Base-by-base conservation (phyloP, 2,888 invertebrate genomes). In the Lingula anatina region DNA sequence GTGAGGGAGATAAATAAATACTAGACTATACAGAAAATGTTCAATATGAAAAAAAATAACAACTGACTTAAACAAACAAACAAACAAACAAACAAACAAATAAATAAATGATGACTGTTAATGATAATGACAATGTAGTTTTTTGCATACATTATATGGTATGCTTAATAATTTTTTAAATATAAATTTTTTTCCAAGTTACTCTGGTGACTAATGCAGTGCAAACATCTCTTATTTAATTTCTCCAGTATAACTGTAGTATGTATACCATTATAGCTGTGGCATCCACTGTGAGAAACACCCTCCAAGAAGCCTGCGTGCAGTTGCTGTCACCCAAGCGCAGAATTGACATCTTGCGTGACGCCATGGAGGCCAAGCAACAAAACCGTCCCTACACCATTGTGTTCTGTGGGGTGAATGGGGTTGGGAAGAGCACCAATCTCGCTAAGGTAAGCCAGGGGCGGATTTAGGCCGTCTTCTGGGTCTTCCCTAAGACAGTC, bases 391-490 rank as follows among this genome's bases (percentile, higher is more conserved):
- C 99, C 0, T 99, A 91, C 73, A 87, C 92, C 7, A 89, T 97
- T 82, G 84, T 92, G 0, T 99, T 99, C 74, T 99, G 99, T 78
- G 99, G 99, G 52, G 99, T 92, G 1, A 99, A 99, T 78, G 99
- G 99, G 18, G 99, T 99, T 0, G 99, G 99, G 46, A 99, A 99
- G 71, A 96, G 95, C 0, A 99, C 99, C 2, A 99, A 99, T 80
- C 81, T 99, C 46, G 97, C 99, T 0, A 99, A 99, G 78, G 83
- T 84, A 58, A 50, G 52, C 27, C 35, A n/a, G n/a, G n/a, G n/a
- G n/a, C n/a, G n/a, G n/a, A n/a, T n/a, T n/a, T n/a, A n/a, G n/a
- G n/a, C n/a, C n/a, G n/a, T n/a, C n/a, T n/a, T n/a, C n/a, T n/a
- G n/a, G n/a, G n/a, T n/a, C n/a, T n/a, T n/a, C n/a, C n/a, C n/a